phyloP scores from a whole-genome alignment of 2,888 invertebrate genomes.

The Lomographa bimaculata region DNA sequence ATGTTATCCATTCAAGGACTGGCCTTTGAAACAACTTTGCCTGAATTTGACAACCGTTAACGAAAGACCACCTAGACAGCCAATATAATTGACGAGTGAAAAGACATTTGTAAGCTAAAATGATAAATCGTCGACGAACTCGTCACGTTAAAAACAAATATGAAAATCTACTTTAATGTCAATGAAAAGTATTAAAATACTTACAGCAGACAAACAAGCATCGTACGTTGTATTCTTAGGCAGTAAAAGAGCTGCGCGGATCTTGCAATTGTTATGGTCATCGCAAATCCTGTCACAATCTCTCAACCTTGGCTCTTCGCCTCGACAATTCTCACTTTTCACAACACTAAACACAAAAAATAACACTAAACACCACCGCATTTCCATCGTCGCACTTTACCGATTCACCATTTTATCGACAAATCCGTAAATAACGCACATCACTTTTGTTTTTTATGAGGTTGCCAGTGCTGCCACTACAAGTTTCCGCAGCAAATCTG shows the following conservation, averaged over 20 bases:
- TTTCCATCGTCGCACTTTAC: conserved; percentile 38
- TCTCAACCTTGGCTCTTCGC: conserved; percentile 56
- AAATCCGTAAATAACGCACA: conserved; percentile 10
- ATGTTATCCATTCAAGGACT: too few relatives aligned
- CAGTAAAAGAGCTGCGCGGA: conserved; percentile 86
- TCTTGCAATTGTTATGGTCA: conserved; percentile 78
- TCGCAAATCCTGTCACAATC: conserved; percentile 79
- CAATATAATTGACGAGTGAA: too few relatives aligned
- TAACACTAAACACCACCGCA: conserved; percentile 55
- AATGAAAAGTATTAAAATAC: too few relatives aligned
- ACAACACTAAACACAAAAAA: conserved; percentile 39
- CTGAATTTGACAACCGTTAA: too few relatives aligned
- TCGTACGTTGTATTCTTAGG: conserved; percentile 83
- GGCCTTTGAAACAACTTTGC: too few relatives aligned
- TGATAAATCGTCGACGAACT: too few relatives aligned
- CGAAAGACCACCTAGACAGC: too few relatives aligned
- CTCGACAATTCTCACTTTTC: conserved; percentile 62
- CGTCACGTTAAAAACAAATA: too few relatives aligned
- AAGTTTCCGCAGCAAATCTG: conserved; percentile 9
- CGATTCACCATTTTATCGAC: conserved; percentile 23
- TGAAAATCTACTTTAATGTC: too few relatives aligned
- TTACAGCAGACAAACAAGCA: conserved; percentile 80
- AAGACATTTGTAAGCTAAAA: too few relatives aligned
- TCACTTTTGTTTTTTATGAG: conserved; percentile 15
- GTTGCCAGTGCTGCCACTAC: conserved; percentile 1